Evolutionary conservation across 2,888 invertebrate genomes (phyloP).

Genomic region (Apoda limacodes): DNA sequence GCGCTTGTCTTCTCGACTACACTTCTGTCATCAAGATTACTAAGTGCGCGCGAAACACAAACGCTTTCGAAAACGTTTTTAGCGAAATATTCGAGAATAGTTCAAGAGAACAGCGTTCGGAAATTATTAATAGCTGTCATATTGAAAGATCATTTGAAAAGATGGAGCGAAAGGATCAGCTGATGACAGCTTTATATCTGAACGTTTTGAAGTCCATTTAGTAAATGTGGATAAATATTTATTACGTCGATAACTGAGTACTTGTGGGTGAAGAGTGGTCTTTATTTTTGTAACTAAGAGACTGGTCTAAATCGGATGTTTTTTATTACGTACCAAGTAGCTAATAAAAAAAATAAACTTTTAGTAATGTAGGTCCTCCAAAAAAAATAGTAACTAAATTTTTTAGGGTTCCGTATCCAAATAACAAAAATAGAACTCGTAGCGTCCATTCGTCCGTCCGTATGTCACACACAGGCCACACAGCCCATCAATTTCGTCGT

Average conservation of each 20-base stretch:
- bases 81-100: slow-evolving; percentile 26
- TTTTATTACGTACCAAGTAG: no score
- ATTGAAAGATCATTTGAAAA: slow-evolving; percentile 27
- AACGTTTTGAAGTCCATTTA: slow-evolving; percentile 60
- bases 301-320: slow-evolving; percentile 20
- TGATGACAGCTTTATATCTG: slow-evolving; percentile 53
- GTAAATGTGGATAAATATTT: slow-evolving; percentile 65
- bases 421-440: no score
- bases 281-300: slow-evolving; percentile 42
- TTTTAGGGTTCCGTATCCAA: no score
- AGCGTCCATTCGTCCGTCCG: no score
- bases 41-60: slow-evolving; percentile 36
- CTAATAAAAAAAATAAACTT: no score
- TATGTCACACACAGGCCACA: no score
- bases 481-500: no score
- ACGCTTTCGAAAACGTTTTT: slow-evolving; percentile 26
- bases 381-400: no score
- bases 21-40: slow-evolving; percentile 43
- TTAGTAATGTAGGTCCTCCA: no score
- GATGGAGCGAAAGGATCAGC: slow-evolving; percentile 50
- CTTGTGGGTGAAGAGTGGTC: slow-evolving; percentile 34
- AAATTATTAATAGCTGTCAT: slow-evolving; percentile 38
- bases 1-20: no score
- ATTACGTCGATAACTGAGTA: slow-evolving; percentile 40
- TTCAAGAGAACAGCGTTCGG: slow-evolving; percentile 21